Evolutionary conservation across 2,888 invertebrate genomes (phyloP), one percentile per base, ranked within the genome.

Genomic region (Drosophila yooni): DNA sequence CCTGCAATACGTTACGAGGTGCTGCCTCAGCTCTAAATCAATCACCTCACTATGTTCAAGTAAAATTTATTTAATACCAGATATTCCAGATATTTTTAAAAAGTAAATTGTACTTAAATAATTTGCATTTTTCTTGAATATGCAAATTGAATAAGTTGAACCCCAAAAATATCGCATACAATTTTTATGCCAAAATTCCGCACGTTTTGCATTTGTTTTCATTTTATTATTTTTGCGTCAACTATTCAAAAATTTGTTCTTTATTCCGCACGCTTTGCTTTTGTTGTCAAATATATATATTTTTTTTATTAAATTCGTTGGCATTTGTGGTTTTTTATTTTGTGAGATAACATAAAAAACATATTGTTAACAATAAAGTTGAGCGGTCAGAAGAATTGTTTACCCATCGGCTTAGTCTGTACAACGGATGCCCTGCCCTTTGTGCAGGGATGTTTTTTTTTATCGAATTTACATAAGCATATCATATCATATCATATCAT

Each of bases 1-100:
- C 46, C 53, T 48, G 38, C 29, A 21, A 4, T n/a, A 11, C 8
- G 15, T n/a, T 29, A 46, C 18, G 38, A 57, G 10, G 11, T 15
- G 53, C 15, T 15, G 4, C 8, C 21, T 25, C 15, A 52, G 59
- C 54, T 75, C 73, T 71, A 77, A 76, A 88, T 87, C 88, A 87
- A 82, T 86, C 84, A 83, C 81, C 80, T 77, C 75, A 80, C 81
- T 76, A 69, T 70, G 78, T 80, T 74, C 60, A 58, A 53, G 48
- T 68, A 53, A 59, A 77, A 75, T 76, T 73, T 80, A 74, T 76
- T 76, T 68, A 15, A 53, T 13, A 15, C 18, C 13, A 53, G 46
- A 61, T 29, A 13, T 7, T 34, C 4, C n/a, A n/a, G n/a, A n/a
- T n/a, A 40, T 29, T 40, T 21, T 33, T 48, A 56, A 60, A 57